Evolutionary conservation across 2,888 invertebrate genomes (phyloP), one percentile per base, ranked within the genome.

Genomic region (Embidobia sp.): DNA sequence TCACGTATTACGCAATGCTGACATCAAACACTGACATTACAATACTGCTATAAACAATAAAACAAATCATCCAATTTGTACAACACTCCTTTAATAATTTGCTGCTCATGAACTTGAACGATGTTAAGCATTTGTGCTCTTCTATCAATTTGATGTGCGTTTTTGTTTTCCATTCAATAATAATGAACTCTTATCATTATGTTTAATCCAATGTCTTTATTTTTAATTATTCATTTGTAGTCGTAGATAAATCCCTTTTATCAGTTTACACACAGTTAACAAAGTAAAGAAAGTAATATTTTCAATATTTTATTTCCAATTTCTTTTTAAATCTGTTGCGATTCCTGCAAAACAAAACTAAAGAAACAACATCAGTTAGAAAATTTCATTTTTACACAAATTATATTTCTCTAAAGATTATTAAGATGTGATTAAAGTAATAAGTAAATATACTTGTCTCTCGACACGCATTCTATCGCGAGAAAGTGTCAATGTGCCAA

Each of bases 401-500:
- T n/a, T n/a, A n/a, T n/a, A n/a, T n/a, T n/a, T n/a, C n/a, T n/a
- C n/a, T n/a, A n/a, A n/a, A n/a, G n/a, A n/a, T n/a, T n/a, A n/a
- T n/a, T n/a, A n/a, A n/a, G n/a, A n/a, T n/a, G n/a, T 10, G 10
- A 10, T 18, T n/a, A 53, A 35, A 37, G 31, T 35, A 51, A 13
- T 55, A 27, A 40, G 27, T 55, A 8, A 40, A 31, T 51, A 15
- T 8, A 42, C 29, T 6, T 42, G 15, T 31, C 6, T 37, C 3
- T 26, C 11, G 2, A 27, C 18, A 27, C 18, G 15, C 18, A 16
- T 40, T 31, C 11, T 16, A 33, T 46, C 15, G 33, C n/a, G 13
- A 33, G 11, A 57, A 44, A 44, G 44, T 59, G 33, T 59, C 59
- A 59, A 33, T 46, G 44, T 46, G 61, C 27, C 40, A 49, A 27